phyloP scores from a whole-genome alignment of 1,140 invertebrate species.

The Drosophila setifemur region DNA sequence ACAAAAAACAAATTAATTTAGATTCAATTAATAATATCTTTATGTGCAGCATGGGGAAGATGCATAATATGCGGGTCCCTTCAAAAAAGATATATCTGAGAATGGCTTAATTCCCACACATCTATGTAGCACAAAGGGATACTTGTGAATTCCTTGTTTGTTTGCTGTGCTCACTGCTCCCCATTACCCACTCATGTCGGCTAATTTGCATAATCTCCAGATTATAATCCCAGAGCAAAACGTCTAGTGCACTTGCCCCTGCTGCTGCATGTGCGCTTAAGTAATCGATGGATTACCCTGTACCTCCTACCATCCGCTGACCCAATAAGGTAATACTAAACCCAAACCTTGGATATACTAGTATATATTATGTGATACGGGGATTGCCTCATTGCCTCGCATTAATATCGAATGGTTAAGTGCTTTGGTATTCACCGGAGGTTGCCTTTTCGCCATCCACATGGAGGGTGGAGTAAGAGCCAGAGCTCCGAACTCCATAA shows the following conservation, averaged over 20 bases:
- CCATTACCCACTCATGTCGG: conserved; percentile 22
- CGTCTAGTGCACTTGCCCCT: conserved; percentile 16
- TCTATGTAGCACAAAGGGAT: conserved; percentile 23
- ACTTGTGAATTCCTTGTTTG: conserved; percentile 33
- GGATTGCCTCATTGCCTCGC: conserved; percentile 11
- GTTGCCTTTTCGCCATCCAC: conserved; percentile 43
- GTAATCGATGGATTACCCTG: conserved; percentile 66
- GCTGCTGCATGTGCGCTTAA: conserved; percentile 14
- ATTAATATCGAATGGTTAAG: not conserved
- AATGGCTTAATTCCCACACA: not conserved
- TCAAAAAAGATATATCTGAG: conserved; percentile 4
- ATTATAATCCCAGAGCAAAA: conserved; percentile 47
- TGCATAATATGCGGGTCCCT: conserved; percentile 31
- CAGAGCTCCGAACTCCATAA: conserved; percentile 38
- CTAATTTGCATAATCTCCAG: conserved; percentile 54
- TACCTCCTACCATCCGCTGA: conserved; percentile 15
- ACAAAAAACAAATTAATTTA: conserved; percentile 36
- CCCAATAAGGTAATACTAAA: conserved; percentile 9
- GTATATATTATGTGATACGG: not conserved
- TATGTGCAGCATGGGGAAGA: conserved; percentile 8
- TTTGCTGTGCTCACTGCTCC: conserved; percentile 14
- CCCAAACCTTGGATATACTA: conserved; percentile 8
- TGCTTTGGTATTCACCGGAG: conserved; percentile 23
- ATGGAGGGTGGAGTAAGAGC: no score
- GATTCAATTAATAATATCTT: conserved; percentile 33